Evolutionary conservation across 2,797 vertebrate species (phyloP), one percentile per base, ranked within the genome.

Genomic region (Mus minutoides): DNA sequence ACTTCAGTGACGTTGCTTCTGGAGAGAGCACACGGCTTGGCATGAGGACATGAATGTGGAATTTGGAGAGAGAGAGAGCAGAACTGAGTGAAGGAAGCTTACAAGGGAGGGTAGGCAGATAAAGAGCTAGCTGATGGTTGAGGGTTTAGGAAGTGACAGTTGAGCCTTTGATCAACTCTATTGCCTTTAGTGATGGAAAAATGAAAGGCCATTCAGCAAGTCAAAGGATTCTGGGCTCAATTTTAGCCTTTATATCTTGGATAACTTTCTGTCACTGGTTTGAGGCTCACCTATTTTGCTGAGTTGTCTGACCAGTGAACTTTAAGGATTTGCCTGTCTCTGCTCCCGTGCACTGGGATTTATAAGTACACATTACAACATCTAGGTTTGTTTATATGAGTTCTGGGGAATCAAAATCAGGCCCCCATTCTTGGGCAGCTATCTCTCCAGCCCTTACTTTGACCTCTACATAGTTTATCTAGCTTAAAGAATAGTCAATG

Each of bases 1-100:
- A 97, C 24, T 0, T 96, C 46, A 97, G 67, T 4, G 92, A 16
- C 37, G 88, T 40, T 64, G 4, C 69, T 89, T 43, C 96, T 94
- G 82, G 86, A 91, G 86, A 73, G 43, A 80, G 13, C 16, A 88
- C 88, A 96, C 79, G 89, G 43, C 7, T 56, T 60, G 69, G 26
- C 52, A 29, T 97, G 58, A 96, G 90, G 8, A 17, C 11, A 40
- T 9, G 6, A 19, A 8, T 22, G 29, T n/a, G 58, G 21, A 46
- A 60, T 24, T 29, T 64, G 92, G 16, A 40, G 73, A 31, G n/a
- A 46, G 43, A 89, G 62, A 26, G 76, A 6, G 13, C 11, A 76
- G 52, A 52, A 12, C 11, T 52, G 19, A 46, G 22, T 16, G 17
- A 21, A 31, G 37, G 37, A 3, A 12, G 5, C 31, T 8, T 3